Conservation (phyloP, 2,888 invertebrate species). For the Tipula vernalis region DNA sequence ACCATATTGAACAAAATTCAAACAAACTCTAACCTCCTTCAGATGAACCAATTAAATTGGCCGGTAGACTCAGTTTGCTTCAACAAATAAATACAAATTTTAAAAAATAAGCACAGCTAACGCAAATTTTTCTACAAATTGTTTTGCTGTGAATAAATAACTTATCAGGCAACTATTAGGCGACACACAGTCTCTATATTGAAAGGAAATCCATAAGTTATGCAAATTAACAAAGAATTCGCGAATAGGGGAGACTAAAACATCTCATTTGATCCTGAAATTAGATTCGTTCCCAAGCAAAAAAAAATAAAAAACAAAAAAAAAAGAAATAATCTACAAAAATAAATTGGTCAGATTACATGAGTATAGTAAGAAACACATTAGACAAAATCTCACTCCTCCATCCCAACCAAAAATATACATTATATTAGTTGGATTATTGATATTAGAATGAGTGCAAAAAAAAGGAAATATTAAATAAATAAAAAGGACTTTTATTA, state of each 20-base stretch:
- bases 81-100: too few species aligned
- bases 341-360: background rate
- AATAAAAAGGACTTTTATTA: slow-evolving; percentile 4
- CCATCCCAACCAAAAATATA: background rate
- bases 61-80: too few species aligned
- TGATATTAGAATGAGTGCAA: background rate
- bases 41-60: too few species aligned
- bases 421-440: background rate
- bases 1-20: too few species aligned
- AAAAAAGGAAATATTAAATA: background rate
- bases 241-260: background rate
- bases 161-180: too few species aligned
- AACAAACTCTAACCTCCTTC: too few species aligned
- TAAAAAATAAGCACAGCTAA: too few species aligned
- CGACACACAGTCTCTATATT: too few species aligned
- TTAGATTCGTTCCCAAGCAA: background rate
- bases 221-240: too few species aligned
- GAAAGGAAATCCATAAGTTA: too few species aligned
- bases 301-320: background rate
- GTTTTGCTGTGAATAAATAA: too few species aligned
- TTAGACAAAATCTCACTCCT: background rate
- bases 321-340: background rate
- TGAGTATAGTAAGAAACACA: background rate
- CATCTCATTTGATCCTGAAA: background rate
- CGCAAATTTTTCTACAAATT: too few species aligned